These are phyloP conservation scores for Mus spretus DNA, from an alignment of 2,797 vertebrate genomes.

Conservation along the genomic window DNA sequence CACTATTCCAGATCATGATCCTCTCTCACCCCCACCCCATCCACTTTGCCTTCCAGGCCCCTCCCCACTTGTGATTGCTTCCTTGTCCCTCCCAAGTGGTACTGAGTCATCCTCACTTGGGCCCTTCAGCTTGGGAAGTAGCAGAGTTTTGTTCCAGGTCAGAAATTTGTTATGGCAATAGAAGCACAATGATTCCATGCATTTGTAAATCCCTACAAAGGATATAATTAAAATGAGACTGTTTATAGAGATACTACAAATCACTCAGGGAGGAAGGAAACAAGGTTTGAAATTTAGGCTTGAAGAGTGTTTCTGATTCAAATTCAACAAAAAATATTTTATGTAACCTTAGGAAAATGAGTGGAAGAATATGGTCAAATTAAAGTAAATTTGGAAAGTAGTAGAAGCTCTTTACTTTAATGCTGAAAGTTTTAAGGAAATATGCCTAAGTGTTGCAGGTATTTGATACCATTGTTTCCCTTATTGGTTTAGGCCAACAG, in stretches of 20 bases:
- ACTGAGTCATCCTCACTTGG: too few species aligned
- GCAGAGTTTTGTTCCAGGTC: neutral
- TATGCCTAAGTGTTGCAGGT: neutral
- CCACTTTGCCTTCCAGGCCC: too few species aligned
- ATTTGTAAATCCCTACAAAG: neutral
- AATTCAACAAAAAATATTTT: neutral
- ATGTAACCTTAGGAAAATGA: neutral
- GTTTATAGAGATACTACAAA: neutral
- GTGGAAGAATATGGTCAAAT: too few species aligned
- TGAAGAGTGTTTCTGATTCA: neutral
- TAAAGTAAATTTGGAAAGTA: neutral
- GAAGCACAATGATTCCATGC: rapidly evolving
- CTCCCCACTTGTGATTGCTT: too few species aligned
- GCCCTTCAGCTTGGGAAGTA: neutral
- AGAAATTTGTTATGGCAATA: neutral
- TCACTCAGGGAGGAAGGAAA: neutral
- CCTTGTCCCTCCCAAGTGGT: too few species aligned
- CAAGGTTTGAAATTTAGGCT: neutral
- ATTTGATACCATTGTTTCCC: neutral
- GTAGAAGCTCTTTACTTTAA: neutral
- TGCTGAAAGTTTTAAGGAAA: neutral
- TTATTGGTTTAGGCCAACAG: neutral
- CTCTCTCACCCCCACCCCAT: too few species aligned
- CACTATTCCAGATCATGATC: too few species aligned
- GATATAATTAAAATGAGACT: neutral